These are phyloP conservation scores for Hemichromis elongatus DNA, from an alignment of 2,113 vertebrate genomes.

Conservation along the genomic window DNA sequence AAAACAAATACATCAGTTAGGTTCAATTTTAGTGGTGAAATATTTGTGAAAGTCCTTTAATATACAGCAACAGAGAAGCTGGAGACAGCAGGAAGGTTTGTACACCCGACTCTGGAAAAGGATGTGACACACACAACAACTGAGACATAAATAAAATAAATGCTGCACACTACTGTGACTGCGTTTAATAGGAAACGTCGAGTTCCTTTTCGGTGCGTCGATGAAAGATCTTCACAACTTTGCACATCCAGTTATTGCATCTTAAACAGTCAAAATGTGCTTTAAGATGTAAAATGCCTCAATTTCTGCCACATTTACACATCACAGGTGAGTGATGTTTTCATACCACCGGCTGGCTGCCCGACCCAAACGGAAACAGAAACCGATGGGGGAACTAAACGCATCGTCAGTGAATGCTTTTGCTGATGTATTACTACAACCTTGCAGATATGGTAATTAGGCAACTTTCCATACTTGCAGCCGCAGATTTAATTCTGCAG, in stretches of 20 bases:
- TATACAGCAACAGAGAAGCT: constrained; percentile 23
- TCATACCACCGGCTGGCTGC: background rate
- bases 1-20: constrained; percentile 21
- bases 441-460: background rate
- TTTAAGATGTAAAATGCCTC: background rate
- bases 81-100: background rate
- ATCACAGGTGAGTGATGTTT: background rate
- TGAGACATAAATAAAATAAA: background rate
- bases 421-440: background rate
- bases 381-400: background rate
- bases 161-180: background rate
- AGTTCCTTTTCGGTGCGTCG: background rate
- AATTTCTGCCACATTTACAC: background rate
- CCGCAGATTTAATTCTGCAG: background rate
- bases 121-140: background rate
- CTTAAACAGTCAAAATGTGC: background rate
- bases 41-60: constrained; percentile 18
- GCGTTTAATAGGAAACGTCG: background rate
- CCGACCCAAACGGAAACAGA: background rate
- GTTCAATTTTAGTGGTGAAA: constrained; percentile 5
- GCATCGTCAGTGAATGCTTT: background rate
- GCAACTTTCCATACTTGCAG: background rate
- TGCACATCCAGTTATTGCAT: background rate
- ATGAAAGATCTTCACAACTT: background rate
- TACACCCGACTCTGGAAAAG: constrained; percentile 1